Evolutionary conservation across 2,888 invertebrate species (phyloP).

Genomic region (Phlogophora meticulosa): DNA sequence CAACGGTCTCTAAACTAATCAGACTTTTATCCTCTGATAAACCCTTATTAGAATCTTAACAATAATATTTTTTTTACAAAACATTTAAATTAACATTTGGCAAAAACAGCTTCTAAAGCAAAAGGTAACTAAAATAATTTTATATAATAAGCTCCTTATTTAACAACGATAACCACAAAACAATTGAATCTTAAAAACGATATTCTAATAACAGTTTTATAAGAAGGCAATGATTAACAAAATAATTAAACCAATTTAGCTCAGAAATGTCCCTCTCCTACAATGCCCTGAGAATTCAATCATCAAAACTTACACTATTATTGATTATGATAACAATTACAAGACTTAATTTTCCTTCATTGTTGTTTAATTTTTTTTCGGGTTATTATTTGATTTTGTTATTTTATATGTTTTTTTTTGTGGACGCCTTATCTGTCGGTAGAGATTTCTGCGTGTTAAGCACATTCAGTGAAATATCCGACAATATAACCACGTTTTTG

Average conservation of each 20-base stretch:
- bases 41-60: conserved; percentile 5
- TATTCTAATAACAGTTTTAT: conserved; percentile 4
- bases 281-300: conserved; percentile 1
- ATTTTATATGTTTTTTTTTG: too few species aligned
- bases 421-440: too few species aligned
- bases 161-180: conserved; percentile 1
- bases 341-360: too few species aligned
- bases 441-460: conserved; percentile 1
- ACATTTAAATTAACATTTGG: conserved; percentile 6
- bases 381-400: too few species aligned
- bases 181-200: conserved; percentile 5
- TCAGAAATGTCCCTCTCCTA: conserved; percentile 5
- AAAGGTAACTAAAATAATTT: conserved; percentile 2
- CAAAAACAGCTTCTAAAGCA: conserved; percentile 6
- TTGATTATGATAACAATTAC: conserved; percentile 2
- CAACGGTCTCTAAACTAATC: conserved; percentile 5
- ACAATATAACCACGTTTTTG: conserved; percentile 5
- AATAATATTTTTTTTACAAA: conserved; percentile 4
- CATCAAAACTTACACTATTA: conserved; percentile 8
- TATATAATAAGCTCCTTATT: conserved; percentile 1
- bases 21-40: conserved; percentile 7
- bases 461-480: conserved; percentile 5
- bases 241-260: background rate
- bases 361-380: too few species aligned
- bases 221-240: background rate